A percentile compares a stretch with the other conserved stretches of the same genome.
Conservation (phyloP, 2,888 invertebrate species). For the Tridacna crocea region DNA sequence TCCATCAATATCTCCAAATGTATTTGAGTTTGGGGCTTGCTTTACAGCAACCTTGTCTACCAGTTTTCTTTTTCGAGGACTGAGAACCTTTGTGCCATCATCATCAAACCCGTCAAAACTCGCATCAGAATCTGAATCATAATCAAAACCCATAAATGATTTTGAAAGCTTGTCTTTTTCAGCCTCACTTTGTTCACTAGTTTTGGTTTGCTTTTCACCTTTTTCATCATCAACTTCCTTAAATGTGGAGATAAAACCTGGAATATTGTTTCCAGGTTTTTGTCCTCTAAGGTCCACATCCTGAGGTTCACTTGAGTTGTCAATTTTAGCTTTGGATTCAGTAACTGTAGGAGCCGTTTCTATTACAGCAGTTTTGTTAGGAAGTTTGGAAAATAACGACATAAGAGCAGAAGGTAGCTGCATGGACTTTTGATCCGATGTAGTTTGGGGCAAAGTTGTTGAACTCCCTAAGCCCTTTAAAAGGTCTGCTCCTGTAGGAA, state of each 20-base stretch:
- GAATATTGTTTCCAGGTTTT: not conserved
- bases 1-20: slow-evolving; percentile 15
- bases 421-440: slow-evolving; percentile 21
- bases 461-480: slow-evolving; percentile 39
- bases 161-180: slow-evolving; percentile 48
- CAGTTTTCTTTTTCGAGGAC: slow-evolving; percentile 58
- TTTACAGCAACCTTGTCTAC: slow-evolving; percentile 16
- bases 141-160: slow-evolving; percentile 68
- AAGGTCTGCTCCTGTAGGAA: slow-evolving; percentile 46
- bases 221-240: not conserved
- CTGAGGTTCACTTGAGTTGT: slow-evolving; percentile 27
- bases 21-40: not conserved
- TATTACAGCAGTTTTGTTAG: slow-evolving; percentile 25
- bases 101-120: slow-evolving; percentile 66
- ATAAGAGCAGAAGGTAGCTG: slow-evolving; percentile 66
- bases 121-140: slow-evolving; percentile 64
- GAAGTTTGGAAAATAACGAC: slow-evolving; percentile 68
- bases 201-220: slow-evolving; percentile 6
- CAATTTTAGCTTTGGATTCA: not conserved
- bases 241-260: slow-evolving; percentile 17
- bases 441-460: slow-evolving; percentile 11
- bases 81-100: slow-evolving; percentile 59
- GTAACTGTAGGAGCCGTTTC: not conserved
- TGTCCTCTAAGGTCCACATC: slow-evolving; percentile 19
- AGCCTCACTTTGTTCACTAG: not conserved